These are phyloP conservation scores for Eupithecia pulchellata DNA, from an alignment of 2,888 invertebrate species.

Conservation along the genomic window DNA sequence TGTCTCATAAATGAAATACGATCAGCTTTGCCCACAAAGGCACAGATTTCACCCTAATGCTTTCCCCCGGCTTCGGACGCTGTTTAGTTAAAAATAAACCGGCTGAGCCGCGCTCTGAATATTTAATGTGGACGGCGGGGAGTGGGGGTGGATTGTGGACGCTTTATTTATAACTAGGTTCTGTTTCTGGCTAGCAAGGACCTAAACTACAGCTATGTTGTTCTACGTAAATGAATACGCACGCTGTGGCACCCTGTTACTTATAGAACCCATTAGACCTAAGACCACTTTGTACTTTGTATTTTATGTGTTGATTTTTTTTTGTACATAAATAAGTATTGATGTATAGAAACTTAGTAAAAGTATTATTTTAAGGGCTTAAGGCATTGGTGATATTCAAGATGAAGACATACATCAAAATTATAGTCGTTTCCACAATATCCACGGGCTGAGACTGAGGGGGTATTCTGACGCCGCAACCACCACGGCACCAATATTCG, in stretches of 20 bases:
- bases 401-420: too few species aligned
- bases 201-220: neutral
- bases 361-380: too few species aligned
- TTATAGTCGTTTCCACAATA: too few species aligned
- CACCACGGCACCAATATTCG: too few species aligned
- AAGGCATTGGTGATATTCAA: too few species aligned
- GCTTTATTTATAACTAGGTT: slow-evolving; percentile 1
- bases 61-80: slow-evolving; percentile 45
- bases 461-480: too few species aligned
- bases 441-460: too few species aligned
- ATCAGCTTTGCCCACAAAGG: slow-evolving; percentile 21
- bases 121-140: slow-evolving; percentile 38
- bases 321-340: too few species aligned
- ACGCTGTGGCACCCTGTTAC: neutral
- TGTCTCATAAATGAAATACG: slow-evolving; percentile 19
- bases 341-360: too few species aligned
- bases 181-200: neutral
- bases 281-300: too few species aligned
- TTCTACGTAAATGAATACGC: neutral
- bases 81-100: slow-evolving; percentile 50
- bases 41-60: slow-evolving; percentile 35
- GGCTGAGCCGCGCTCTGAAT: slow-evolving; percentile 43
- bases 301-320: too few species aligned
- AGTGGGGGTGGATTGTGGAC: neutral
- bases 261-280: too few species aligned